Percentiles rank a stretch among this genome's conserved stretches.
Evolutionary conservation across 2,888 invertebrate genomes (phyloP).

Genomic region (Eupithecia insigniata): DNA sequence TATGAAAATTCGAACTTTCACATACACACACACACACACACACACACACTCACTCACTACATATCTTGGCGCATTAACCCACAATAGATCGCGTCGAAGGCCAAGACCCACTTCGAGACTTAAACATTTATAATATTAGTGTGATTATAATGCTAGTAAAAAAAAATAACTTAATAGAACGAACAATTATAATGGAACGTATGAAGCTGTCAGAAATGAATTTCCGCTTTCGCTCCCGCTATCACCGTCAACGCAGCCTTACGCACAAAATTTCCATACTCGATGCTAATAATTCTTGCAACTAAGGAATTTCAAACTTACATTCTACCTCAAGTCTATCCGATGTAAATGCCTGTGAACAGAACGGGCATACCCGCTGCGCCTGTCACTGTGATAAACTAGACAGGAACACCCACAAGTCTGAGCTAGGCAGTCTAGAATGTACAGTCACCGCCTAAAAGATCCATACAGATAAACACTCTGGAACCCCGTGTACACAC

Average conservation of each 20-base stretch:
- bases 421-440: constrained; percentile 15
- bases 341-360: constrained; percentile 26
- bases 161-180: too few relatives aligned
- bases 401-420: constrained; percentile 34
- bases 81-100: too few relatives aligned
- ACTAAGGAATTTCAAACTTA: constrained; percentile 21
- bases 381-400: constrained; percentile 32
- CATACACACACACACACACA: too few relatives aligned
- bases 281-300: constrained; percentile 17
- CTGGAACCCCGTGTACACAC: not conserved
- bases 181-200: too few relatives aligned
- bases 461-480: not conserved
- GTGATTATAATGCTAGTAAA: not conserved
- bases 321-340: constrained; percentile 18
- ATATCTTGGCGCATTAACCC: too few relatives aligned
- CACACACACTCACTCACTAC: too few relatives aligned
- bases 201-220: not conserved
- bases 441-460: not conserved
- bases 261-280: constrained; percentile 2
- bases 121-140: too few relatives aligned
- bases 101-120: too few relatives aligned
- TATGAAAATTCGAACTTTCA: not conserved
- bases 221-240: not conserved
- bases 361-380: constrained; percentile 19
- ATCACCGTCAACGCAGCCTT: not conserved